Evolutionary conservation across 2,888 invertebrate species (phyloP).

Genomic region (Elysia crispata): DNA sequence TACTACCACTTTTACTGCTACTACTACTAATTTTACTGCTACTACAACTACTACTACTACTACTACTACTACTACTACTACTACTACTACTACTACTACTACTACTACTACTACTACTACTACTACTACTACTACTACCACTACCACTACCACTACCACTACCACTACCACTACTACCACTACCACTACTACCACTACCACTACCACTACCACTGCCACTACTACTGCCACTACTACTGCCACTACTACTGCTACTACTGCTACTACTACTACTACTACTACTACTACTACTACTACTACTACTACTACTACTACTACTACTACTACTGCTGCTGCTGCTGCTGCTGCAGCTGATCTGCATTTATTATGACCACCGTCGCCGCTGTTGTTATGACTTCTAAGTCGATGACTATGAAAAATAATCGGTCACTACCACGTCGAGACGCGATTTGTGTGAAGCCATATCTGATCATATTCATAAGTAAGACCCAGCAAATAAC

Average conservation of each 20-base stretch:
- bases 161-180: conserved; percentile 30
- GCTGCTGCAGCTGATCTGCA: too few species aligned
- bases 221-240: neutral
- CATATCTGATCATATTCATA: too few species aligned
- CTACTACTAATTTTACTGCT: too few species aligned
- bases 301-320: conserved; percentile 31
- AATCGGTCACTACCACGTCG: too few species aligned
- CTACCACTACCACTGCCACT: conserved; percentile 18
- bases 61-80: too few species aligned
- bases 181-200: conserved; percentile 11
- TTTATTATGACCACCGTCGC: too few species aligned
- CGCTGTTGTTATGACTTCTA: too few species aligned
- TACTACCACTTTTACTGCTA: neutral
- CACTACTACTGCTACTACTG: conserved; percentile 25
- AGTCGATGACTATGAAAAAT: too few species aligned
- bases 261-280: conserved; percentile 23
- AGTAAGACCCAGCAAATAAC: too few species aligned
- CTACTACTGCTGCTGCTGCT: neutral
- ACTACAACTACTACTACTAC: too few species aligned
- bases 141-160: conserved; percentile 35
- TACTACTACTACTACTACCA: conserved; percentile 24
- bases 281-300: conserved; percentile 34
- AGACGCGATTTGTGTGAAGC: too few species aligned
- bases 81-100: neutral
- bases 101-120: conserved; percentile 24